Evolutionary conservation across 2,888 invertebrate genomes (phyloP).

Genomic region (Octodonta nipae): DNA sequence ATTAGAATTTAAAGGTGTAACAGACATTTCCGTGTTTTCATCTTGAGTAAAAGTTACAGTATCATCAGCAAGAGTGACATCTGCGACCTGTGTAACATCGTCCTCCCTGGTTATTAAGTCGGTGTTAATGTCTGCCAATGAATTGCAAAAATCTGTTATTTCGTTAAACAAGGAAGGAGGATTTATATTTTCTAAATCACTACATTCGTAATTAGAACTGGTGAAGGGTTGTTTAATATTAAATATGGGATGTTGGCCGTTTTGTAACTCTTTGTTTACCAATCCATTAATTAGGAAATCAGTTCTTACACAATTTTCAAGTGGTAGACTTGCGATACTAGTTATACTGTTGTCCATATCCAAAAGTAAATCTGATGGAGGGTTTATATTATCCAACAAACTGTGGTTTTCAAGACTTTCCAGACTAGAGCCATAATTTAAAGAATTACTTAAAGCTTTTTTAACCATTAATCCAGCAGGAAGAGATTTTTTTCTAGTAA

Average conservation of each 20-base stretch:
- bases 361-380: conserved; percentile 58
- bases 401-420: conserved; percentile 51
- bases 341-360: conserved; percentile 75
- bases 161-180: conserved; percentile 60
- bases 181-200: conserved; percentile 55
- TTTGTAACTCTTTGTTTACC: conserved; percentile 18
- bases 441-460: conserved; percentile 49
- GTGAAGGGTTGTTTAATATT: conserved; percentile 37
- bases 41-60: conserved; percentile 37
- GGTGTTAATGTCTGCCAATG: conserved; percentile 39
- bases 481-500: conserved; percentile 48
- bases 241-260: conserved; percentile 18
- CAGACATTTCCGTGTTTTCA: no score
- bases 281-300: conserved; percentile 34
- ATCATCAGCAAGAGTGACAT: conserved; percentile 24
- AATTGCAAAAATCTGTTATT: conserved; percentile 44
- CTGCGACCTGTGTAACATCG: conserved; percentile 14
- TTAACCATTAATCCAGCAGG: conserved; percentile 59
- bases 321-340: conserved; percentile 69
- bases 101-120: conserved; percentile 33
- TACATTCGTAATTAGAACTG: conserved; percentile 26
- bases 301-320: conserved; percentile 41
- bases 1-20: conserved; percentile 56
- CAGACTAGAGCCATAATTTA: conserved; percentile 37
- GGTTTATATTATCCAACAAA: conserved; percentile 63